Evolutionary conservation across 2,113 vertebrate genomes (phyloP), one percentile per base, ranked within the genome.

Genomic region (Heptranchias perlo): DNA sequence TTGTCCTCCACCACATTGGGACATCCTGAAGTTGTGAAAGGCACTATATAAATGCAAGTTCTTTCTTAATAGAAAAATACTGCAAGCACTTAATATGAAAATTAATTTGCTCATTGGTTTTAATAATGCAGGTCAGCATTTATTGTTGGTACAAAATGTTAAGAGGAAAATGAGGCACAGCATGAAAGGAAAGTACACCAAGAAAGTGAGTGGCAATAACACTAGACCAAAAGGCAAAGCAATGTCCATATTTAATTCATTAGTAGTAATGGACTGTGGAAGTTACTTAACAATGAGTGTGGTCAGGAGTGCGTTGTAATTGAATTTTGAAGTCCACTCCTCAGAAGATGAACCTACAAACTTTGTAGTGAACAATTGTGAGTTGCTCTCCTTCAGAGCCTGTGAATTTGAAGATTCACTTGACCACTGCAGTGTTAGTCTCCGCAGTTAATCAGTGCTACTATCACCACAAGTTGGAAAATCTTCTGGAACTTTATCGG

Each of bases 221-320:
- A 82, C 39, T 44, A n/a, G 11, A 14, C 89, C 54, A 92, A 35
- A 52, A 92, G 13, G 31, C 52, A 92, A 39, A 58, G 21, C 31
- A n/a, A 92, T 21, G 28, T 16, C 58, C 6, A n/a, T 16, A 39
- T 61, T 92, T 62, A 92, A 92, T 61, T 92, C 35, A 52, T 28
- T 92, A 61, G 11, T 31, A 52, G 52, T 28, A 49, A 28, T 28
- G 47, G 84, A 47, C 82, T 87, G 84, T 61, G 58, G 18, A 39
- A 92, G n/a, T 39, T 92, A 61, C 16, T 92, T 92, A 92, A n/a
- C 5, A 92, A 62, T 82, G n/a, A 39, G 76, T 82, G 76, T 82
- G 76, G 89, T 62, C 31, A 92, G 35, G 7, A n/a, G 58, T 92
- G 14, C 35, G 5, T 62, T 92, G 6, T 4, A 92, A 92, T 4